Percentiles rank a stretch among this genome's conserved stretches.
These are phyloP conservation scores for Taeniopygia guttata DNA, from an alignment of 2,797 vertebrate genomes.

Conservation along the genomic window DNA sequence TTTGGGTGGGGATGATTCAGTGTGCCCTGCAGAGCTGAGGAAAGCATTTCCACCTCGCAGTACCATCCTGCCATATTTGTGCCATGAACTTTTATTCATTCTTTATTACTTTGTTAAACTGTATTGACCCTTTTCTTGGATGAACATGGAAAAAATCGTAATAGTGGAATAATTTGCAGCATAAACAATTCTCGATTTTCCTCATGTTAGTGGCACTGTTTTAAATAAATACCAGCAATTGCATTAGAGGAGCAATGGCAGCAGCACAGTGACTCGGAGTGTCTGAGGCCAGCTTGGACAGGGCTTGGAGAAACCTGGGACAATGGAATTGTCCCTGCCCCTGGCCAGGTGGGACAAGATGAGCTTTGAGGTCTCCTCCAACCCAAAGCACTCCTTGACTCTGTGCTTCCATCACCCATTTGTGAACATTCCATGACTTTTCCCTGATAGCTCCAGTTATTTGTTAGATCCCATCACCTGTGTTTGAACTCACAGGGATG, in stretches of 20 bases:
- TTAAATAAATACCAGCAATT: not conserved
- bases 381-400: not conserved
- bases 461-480: fast-evolving
- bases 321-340: fast-evolving
- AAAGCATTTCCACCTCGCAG: not conserved
- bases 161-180: not conserved
- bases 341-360: not conserved
- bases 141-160: not conserved
- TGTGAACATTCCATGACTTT: not conserved
- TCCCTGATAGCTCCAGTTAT: not conserved
- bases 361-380: not conserved
- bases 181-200: not conserved
- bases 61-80: not conserved
- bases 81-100: not conserved
- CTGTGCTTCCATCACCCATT: not conserved
- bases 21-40: not conserved
- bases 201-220: not conserved
- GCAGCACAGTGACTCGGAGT: not conserved
- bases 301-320: not conserved
- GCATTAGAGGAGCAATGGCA: not conserved
- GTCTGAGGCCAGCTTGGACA: not conserved
- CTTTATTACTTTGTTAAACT: not conserved
- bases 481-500: fast-evolving
- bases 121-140: not conserved
- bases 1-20: not conserved